Percentiles rank a stretch among this genome's conserved stretches.
Conservation (phyloP, 2,888 invertebrate genomes). For the Caenorhabditis doughertyi region DNA sequence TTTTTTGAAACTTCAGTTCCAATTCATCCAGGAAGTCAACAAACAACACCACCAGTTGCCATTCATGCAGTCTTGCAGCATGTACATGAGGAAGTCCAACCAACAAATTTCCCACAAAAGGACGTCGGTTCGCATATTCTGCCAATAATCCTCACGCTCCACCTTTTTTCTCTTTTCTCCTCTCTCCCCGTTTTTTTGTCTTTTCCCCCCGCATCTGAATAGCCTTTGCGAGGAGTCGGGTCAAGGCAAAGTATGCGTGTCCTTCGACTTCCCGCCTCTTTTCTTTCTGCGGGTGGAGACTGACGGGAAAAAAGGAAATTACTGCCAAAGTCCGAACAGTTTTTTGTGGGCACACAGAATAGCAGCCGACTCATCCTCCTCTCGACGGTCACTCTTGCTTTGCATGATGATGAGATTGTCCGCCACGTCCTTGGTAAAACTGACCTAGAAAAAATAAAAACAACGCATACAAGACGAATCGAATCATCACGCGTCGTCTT, state of each 20-base stretch:
- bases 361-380: neutral
- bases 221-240: too few species aligned
- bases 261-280: slow-evolving; percentile 26
- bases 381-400: neutral
- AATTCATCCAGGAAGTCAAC: too few species aligned
- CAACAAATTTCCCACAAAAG: neutral
- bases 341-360: slow-evolving; percentile 5
- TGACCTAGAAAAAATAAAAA: slow-evolving; percentile 65
- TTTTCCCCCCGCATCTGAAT: slow-evolving; percentile 1
- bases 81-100: too few species aligned
- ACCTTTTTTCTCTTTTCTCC: neutral
- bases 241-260: slow-evolving; percentile 56
- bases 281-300: too few species aligned
- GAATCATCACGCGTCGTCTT: slow-evolving; percentile 33
- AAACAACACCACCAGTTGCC: too few species aligned
- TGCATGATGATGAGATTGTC: neutral
- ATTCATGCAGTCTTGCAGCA: too few species aligned
- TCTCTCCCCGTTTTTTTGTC: neutral
- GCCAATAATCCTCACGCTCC: neutral
- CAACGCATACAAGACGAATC: slow-evolving; percentile 30
- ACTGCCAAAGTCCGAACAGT: slow-evolving; percentile 39
- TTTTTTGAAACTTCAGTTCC: too few species aligned
- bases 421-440: slow-evolving; percentile 55
- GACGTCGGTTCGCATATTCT: too few species aligned
- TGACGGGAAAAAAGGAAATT: neutral